Base-by-base conservation (phyloP, 2,888 invertebrate genomes). In the Sturmia bella region DNA sequence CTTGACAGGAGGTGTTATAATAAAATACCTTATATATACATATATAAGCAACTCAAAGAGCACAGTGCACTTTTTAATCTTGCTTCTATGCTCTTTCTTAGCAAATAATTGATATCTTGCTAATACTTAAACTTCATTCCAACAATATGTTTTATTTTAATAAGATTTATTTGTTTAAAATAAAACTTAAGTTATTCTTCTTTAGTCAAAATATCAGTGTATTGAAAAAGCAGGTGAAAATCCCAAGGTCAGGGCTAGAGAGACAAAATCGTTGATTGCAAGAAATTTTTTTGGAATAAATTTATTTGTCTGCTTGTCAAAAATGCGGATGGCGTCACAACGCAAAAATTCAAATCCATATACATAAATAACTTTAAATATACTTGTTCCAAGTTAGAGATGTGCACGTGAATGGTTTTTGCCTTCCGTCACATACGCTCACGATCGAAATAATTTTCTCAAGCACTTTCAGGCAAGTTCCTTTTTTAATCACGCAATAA, bases 231-330 rank as follows among this genome's bases (percentile, higher is more conserved):
- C 85, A 85, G 87, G 85, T 85, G 76, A 85, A 85, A 87, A 82
- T 86, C 85, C 87, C 86, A 88, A 87, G 87, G 87, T 88, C 89
- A 85, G 83, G 86, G 84, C 75, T 86, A 80, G 54, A 21, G 59
- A 39, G 13, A 32, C 5, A 43, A 69, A 17, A 45, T n/a, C 43
- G 17, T 6, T 45, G 45, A 45, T 45, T 45, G 15, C 9, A 15
- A 17, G 15, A 45, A 17, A 5, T 45, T 45, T 45, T 17, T 4
- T 1, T 45, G 7, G 11, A 45, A 17, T 2, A 17, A 21, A 61
- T 75, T 50, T 21, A 43, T 70, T 15, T 61, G 54, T 27, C 56
- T 68, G 24, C n/a, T 27, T 6, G 19, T 21, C 52, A 68, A 39
- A 48, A 68, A 73, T 52, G 63, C 77, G 77, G 73, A 77, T 77